These are phyloP conservation scores for Leptobrachium leishanense DNA, from an alignment of 2,113 vertebrate genomes.

Conservation along the genomic window DNA sequence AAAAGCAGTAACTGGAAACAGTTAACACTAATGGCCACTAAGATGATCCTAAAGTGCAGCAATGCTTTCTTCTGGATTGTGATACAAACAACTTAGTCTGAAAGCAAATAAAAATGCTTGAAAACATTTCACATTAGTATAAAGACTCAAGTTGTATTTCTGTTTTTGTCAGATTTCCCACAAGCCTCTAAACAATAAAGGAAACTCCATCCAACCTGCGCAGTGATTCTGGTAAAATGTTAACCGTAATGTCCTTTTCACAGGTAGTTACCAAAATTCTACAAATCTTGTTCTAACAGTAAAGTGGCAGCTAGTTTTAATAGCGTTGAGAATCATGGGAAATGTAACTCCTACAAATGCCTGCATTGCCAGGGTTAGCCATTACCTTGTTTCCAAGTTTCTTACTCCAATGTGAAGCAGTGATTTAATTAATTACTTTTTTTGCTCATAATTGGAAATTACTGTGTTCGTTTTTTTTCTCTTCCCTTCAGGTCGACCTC, in stretches of 20 bases:
- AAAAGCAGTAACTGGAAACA: slow-evolving; percentile 18
- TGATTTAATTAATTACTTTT: too few species aligned
- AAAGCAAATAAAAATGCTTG: background rate
- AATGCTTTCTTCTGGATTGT: background rate
- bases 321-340: too few species aligned
- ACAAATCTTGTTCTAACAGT: background rate
- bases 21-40: background rate
- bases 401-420: too few species aligned
- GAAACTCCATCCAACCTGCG: background rate
- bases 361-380: too few species aligned
- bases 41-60: slow-evolving; percentile 1
- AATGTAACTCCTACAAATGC: too few species aligned
- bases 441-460: too few species aligned
- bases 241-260: background rate
- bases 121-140: background rate
- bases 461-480: too few species aligned
- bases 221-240: background rate
- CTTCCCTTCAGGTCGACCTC: too few species aligned
- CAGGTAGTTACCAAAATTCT: background rate
- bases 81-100: background rate
- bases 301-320: background rate
- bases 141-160: background rate
- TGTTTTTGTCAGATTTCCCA: background rate
- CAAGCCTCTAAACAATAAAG: background rate
- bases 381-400: too few species aligned